Conservation (phyloP, 2,888 invertebrate genomes). For the Caenorhabditis sulstoni region DNA sequence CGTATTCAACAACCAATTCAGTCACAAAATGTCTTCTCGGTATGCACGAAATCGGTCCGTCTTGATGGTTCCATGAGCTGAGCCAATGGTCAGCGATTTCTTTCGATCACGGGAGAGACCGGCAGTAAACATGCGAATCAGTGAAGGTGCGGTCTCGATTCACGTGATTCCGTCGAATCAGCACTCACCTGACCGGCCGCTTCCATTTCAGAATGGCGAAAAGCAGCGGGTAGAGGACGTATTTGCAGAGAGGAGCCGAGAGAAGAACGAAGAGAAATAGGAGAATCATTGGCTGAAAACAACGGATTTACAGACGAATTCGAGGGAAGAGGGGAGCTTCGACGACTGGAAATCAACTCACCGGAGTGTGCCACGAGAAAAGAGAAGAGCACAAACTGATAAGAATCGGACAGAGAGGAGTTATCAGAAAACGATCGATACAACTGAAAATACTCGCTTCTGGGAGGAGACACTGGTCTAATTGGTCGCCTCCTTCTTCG, state of each 20-base stretch:
- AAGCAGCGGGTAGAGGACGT: constrained; percentile 29
- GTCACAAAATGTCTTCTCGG: not conserved
- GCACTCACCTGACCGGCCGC: constrained; percentile 48
- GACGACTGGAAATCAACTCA: not conserved
- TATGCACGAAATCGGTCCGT: too few species aligned
- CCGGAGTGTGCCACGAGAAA: not conserved
- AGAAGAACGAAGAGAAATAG: constrained; percentile 29
- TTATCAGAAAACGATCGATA: constrained; percentile 44
- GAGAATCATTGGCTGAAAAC: constrained; percentile 28
- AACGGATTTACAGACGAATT: not conserved
- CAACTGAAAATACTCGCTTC: constrained; percentile 4
- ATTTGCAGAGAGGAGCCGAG: constrained; percentile 36
- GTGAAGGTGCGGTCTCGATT: not conserved
- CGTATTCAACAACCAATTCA: too few species aligned
- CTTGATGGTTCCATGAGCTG: too few species aligned
- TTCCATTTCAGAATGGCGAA: constrained; percentile 43
- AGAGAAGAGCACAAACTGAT: constrained; percentile 29
- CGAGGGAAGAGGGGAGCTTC: not conserved
- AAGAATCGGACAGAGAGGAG: constrained; percentile 14
- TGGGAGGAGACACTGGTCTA: constrained; percentile 12
- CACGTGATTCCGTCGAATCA: not conserved
- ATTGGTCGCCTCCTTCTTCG: constrained; percentile 21
- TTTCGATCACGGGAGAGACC: too few species aligned
- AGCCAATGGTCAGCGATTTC: not conserved
- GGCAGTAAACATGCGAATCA: not conserved